Percentiles rank a stretch among this genome's conserved stretches.
These are phyloP conservation scores for Nycticebus coucang DNA, from an alignment of 2,113 vertebrate genomes.

Conservation along the genomic window DNA sequence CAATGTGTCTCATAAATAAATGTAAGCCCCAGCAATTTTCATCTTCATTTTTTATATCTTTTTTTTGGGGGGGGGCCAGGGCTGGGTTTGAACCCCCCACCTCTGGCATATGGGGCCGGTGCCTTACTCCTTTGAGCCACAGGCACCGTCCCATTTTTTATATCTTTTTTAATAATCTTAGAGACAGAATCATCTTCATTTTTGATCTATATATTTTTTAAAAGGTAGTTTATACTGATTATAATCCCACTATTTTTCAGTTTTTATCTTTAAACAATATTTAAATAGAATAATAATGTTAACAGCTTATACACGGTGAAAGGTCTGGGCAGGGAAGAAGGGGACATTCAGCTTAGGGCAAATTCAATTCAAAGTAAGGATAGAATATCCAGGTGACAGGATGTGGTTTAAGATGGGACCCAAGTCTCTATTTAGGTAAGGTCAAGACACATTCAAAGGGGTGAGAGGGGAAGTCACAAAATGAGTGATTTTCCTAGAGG, in stretches of 20 bases:
- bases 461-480: not conserved
- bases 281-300: slow-evolving; percentile 21
- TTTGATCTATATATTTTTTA: not conserved
- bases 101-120: too few species aligned
- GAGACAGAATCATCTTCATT: not conserved
- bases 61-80: too few species aligned
- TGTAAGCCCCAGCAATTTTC: not conserved
- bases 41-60: not conserved
- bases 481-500: not conserved
- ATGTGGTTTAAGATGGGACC: not conserved
- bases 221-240: not conserved
- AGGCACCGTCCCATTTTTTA: not conserved
- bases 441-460: not conserved
- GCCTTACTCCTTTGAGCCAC: too few species aligned
- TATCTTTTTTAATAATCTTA: not conserved
- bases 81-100: too few species aligned
- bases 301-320: not conserved
- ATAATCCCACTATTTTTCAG: not conserved
- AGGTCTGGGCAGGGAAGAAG: not conserved
- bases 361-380: not conserved
- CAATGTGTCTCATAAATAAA: not conserved
- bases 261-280: slow-evolving; percentile 35
- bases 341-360: not conserved
- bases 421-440: not conserved
- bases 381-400: not conserved